phyloP scores from a whole-genome alignment of 2,888 invertebrate species.

The Scelioninae gen. 1 region DNA sequence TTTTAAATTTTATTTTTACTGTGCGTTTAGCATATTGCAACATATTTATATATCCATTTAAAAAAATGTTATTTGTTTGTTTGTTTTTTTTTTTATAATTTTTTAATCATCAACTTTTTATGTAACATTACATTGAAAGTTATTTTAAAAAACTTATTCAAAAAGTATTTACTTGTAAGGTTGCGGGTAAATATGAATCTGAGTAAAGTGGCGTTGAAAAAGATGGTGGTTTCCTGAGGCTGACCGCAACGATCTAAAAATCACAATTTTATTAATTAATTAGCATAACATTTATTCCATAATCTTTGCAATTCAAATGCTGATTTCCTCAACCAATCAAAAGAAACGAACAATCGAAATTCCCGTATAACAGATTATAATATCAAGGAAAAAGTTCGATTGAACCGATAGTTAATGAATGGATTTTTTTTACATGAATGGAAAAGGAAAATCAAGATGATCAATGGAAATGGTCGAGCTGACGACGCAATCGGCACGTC shows the following conservation, averaged over 20 bases:
- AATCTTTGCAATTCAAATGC: neutral
- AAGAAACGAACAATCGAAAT: neutral
- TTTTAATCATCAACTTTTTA: too few species aligned
- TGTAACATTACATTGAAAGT: too few species aligned
- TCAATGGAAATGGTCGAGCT: conserved; percentile 26
- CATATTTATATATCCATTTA: too few species aligned
- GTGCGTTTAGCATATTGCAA: too few species aligned
- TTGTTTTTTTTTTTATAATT: too few species aligned
- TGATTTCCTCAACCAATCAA: neutral
- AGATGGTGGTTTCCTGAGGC: conserved; percentile 77
- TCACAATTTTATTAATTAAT: conserved; percentile 10
- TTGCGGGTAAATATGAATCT: conserved; percentile 88
- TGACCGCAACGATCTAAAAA: conserved; percentile 73
- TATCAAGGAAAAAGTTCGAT: neutral
- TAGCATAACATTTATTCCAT: conserved; percentile 2
- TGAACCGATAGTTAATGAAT: conserved; percentile 5
- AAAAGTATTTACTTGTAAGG: conserved; percentile 86
- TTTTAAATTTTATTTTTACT: too few species aligned
- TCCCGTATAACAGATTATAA: neutral
- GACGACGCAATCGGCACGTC: conserved; percentile 19
- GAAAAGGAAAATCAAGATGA: conserved; percentile 9
- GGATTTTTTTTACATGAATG: conserved; percentile 14
- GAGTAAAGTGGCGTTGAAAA: conserved; percentile 85
- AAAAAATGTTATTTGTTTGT: too few species aligned
- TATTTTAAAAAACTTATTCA: too few species aligned